These are phyloP conservation scores for Electrophaes corylata DNA, from an alignment of 2,888 invertebrate species.

Conservation along the genomic window DNA sequence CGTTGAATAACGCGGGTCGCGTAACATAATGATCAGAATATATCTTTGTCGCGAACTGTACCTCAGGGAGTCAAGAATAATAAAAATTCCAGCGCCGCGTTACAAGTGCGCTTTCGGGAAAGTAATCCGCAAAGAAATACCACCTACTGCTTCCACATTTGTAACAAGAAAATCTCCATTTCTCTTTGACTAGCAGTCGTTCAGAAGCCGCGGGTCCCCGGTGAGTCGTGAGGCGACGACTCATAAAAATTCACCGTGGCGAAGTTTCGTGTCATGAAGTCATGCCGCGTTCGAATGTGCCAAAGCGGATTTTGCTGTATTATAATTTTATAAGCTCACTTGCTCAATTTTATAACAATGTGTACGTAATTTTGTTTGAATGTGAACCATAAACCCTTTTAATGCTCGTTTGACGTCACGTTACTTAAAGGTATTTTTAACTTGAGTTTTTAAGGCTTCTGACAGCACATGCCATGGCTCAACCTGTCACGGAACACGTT, in stretches of 20 bases:
- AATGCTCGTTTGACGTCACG: constrained; percentile 14
- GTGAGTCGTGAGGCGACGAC: constrained; percentile 75
- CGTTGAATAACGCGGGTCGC: constrained; percentile 40
- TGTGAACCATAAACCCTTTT: constrained; percentile 42
- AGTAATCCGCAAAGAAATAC: constrained; percentile 81
- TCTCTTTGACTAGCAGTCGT: constrained; percentile 81
- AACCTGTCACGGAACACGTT: not conserved
- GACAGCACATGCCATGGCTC: not conserved
- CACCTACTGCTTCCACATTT: constrained; percentile 78
- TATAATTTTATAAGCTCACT: constrained; percentile 60
- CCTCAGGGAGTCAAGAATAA: constrained; percentile 70
- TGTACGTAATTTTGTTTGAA: constrained; percentile 40
- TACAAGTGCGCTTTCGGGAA: constrained; percentile 74
- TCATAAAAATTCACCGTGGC: constrained; percentile 79
- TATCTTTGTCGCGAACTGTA: constrained; percentile 73
- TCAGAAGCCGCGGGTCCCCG: constrained; percentile 75
- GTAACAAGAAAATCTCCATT: constrained; percentile 82
- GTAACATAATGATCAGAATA: constrained; percentile 72
- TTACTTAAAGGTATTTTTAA: constrained; percentile 7
- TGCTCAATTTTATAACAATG: too few species aligned
- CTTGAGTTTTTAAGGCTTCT: constrained; percentile 9
- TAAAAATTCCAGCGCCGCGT: constrained; percentile 76
- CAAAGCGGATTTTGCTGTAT: constrained; percentile 56
- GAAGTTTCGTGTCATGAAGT: constrained; percentile 65
- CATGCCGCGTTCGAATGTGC: constrained; percentile 50